Conservation (phyloP, 1,140 invertebrate genomes). For the Catajapyx aquilonaris region DNA sequence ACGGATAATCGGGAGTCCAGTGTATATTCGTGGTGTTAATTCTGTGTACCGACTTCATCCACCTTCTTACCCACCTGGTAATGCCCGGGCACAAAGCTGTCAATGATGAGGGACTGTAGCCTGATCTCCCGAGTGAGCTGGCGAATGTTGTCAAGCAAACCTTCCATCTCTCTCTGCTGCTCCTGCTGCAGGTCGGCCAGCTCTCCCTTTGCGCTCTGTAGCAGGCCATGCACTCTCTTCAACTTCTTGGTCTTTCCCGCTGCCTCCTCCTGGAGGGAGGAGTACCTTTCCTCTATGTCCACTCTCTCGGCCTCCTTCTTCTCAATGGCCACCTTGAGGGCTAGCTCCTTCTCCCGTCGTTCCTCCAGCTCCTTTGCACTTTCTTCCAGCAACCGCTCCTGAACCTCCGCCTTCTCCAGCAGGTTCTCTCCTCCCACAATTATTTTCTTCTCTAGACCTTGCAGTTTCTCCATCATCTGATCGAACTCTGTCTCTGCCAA, state of each 20-base stretch:
- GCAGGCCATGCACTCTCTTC: constrained; percentile 61
- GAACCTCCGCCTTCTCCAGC: constrained; percentile 87
- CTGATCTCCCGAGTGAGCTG: constrained; percentile 78
- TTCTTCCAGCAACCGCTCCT: constrained; percentile 73
- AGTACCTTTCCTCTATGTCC: constrained; percentile 92
- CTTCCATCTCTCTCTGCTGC: constrained; percentile 91
- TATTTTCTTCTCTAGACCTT: constrained; percentile 83
- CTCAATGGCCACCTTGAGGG: constrained; percentile 55
- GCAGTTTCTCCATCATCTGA: constrained; percentile 71
- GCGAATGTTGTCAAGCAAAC: constrained; percentile 74
- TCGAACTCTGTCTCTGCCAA: too few species aligned
- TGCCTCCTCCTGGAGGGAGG: constrained; percentile 80
- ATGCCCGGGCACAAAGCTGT: constrained; percentile 79
- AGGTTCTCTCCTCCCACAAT: constrained; percentile 96
- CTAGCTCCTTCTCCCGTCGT: constrained; percentile 56
- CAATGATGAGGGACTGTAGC: constrained; percentile 56
- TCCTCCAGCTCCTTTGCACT: constrained; percentile 77
- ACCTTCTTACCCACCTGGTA: constrained; percentile 37
- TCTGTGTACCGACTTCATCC: too few species aligned
- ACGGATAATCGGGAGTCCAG: too few species aligned
- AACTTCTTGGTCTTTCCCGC: constrained; percentile 80
- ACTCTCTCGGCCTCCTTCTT: constrained; percentile 78
- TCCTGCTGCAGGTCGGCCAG: constrained; percentile 75
- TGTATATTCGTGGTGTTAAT: too few species aligned
- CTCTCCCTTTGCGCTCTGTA: constrained; percentile 66